These are phyloP conservation scores for Cryptus armator DNA, from an alignment of 2,888 invertebrate genomes.

Conservation along the genomic window DNA sequence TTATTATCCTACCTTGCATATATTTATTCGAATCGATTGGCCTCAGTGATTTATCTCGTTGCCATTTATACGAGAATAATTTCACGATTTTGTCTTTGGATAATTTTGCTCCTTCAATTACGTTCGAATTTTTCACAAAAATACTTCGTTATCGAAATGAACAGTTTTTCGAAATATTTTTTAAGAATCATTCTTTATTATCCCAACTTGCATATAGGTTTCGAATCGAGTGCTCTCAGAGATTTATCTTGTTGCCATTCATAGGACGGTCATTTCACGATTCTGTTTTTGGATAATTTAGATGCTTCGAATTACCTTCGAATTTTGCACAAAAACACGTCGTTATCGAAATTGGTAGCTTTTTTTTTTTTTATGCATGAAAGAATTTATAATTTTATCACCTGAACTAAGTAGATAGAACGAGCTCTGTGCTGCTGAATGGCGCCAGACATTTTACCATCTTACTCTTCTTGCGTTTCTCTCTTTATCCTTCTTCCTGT, in stretches of 20 bases:
- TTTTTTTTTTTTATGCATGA: neutral
- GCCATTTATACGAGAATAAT: neutral
- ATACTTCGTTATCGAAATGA: too few relatives aligned
- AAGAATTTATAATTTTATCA: conserved; percentile 32
- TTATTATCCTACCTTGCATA: neutral
- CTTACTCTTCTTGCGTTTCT: conserved; percentile 35
- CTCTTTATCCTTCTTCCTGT: conserved; percentile 34
- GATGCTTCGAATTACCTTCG: too few relatives aligned
- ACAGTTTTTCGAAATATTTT: too few relatives aligned
- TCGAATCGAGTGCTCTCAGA: too few relatives aligned
- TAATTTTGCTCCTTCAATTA: too few relatives aligned
- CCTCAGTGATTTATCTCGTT: neutral
- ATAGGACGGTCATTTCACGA: neutral
- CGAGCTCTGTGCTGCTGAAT: conserved; percentile 36
- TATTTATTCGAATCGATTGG: neutral
- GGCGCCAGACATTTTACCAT: conserved; percentile 66
- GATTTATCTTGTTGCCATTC: too few relatives aligned
- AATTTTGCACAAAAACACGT: neutral
- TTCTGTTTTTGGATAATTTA: neutral
- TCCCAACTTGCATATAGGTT: too few relatives aligned
- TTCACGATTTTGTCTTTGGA: too few relatives aligned
- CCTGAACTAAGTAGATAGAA: conserved; percentile 10
- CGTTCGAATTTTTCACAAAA: too few relatives aligned
- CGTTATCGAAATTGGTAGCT: neutral
- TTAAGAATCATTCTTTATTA: too few relatives aligned